Base-by-base conservation (phyloP, 30 jellyfish, hydroid and myxozoan species). In the Aurelia sp. region DNA sequence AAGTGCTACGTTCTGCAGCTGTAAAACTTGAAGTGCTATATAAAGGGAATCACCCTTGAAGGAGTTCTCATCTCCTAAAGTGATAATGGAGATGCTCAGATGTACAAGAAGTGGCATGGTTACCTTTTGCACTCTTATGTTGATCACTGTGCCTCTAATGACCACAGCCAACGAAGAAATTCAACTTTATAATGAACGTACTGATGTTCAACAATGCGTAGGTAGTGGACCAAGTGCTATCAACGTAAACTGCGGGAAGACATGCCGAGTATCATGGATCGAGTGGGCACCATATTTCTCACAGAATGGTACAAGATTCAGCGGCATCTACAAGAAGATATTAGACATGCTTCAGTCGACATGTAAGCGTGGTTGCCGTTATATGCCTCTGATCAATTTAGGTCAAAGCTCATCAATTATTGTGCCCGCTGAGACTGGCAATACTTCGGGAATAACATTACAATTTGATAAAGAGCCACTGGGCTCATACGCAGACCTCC, bases 271-370 rank as follows among this genome's bases (percentile, higher is more conserved):
- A 18, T 33, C 64, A 7, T 74, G 85, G 85, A 51, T 74, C 35
- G 59, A 58, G 72, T 23, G 55, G 44, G 58, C 52, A 20, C 85
- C 85, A 19, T 74, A 74, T 33, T 74, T 74, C 85, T 44, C 85
- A n/a, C 33, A 37, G 16, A 37, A 41, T 63, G 82, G 82, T 27
- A 22, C 71, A 41, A 22, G 44, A 21, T 74, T 47, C 85, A 51
- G 37, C 11, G 85, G 85, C 22, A 58, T 74, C 37, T 74, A 44
- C 55, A 18, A 52, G 18, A 27, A 53, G 73, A 61, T 74, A 47
- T 47, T 74, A 12, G 37, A 74, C 21, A 52, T 20, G 51, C 85
- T 74, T n/a, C 85, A 19, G 73, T 70, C 44, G 35, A 51, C 85
- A 74, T 74, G 85, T 61, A 21, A 53, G 40, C 57, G 59, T 19